phyloP scores from a whole-genome alignment of 64 coral and sea anemone genomes.

The Stylophora pistillata region DNA sequence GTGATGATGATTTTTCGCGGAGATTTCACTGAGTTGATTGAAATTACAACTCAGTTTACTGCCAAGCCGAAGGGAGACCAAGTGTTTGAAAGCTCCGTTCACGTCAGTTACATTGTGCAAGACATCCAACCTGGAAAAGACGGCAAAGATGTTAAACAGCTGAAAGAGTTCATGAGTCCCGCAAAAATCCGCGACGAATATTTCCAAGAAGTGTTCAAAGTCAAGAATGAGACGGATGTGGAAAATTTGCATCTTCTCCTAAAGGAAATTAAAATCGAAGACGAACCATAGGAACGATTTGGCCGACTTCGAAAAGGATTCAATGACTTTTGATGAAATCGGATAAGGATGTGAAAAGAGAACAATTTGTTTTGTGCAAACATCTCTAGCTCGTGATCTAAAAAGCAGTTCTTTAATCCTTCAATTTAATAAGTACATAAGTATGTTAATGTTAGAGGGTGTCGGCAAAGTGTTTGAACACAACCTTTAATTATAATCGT shows the following conservation, averaged over 20 bases:
- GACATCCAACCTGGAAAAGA: not conserved
- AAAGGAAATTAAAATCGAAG: not conserved
- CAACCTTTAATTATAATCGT: too few relatives aligned
- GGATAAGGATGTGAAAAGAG: too few relatives aligned
- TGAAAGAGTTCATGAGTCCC: not conserved
- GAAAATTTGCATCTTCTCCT: not conserved
- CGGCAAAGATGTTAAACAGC: not conserved
- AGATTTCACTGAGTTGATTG: conserved; percentile 14
- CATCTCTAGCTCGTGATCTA: too few relatives aligned
- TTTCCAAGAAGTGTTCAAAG: not conserved
- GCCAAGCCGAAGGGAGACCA: not conserved
- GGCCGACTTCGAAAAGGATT: too few relatives aligned
- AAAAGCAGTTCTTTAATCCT: too few relatives aligned
- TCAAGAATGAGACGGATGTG: not conserved
- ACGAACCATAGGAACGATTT: too few relatives aligned
- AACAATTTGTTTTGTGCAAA: too few relatives aligned
- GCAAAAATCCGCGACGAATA: not conserved
- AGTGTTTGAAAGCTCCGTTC: not conserved
- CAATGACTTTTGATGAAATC: too few relatives aligned
- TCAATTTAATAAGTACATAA: too few relatives aligned
- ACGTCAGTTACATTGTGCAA: not conserved
- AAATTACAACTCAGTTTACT: conserved; percentile 11
- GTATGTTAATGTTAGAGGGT: too few relatives aligned
- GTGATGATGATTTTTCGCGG: conserved; percentile 17
- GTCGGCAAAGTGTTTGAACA: too few relatives aligned